phyloP scores from a whole-genome alignment of 2,888 invertebrate genomes.

The Bombyx huttoni region DNA sequence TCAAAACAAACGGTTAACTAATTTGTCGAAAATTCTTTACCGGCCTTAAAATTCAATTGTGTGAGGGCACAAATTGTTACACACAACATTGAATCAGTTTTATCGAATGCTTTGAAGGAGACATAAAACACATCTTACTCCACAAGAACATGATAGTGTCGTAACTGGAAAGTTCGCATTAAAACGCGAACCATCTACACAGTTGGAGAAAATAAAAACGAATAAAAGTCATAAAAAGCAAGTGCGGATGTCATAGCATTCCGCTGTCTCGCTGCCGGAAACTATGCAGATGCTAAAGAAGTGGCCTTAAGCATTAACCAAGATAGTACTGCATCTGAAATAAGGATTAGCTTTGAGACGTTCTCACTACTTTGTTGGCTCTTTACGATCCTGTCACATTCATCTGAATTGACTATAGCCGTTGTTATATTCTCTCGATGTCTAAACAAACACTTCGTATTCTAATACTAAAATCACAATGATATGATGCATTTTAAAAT shows the following conservation, averaged over 20 bases:
- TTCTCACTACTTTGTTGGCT: background rate
- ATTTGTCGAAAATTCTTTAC: background rate
- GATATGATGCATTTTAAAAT: too few relatives aligned
- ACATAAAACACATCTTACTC: slow-evolving; percentile 1
- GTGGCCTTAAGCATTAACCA: slow-evolving; percentile 9
- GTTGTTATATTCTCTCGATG: too few relatives aligned
- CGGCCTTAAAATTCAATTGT: background rate
- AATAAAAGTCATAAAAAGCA: slow-evolving; percentile 33
- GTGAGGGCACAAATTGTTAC: background rate
- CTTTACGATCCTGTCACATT: background rate
- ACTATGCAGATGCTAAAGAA: slow-evolving; percentile 37
- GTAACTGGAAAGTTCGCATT: slow-evolving; percentile 13
- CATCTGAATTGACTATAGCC: background rate
- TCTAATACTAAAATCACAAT: too few relatives aligned
- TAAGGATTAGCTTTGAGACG: background rate
- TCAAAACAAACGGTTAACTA: too few relatives aligned
- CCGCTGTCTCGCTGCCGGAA: slow-evolving; percentile 24
- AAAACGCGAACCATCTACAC: slow-evolving; percentile 9
- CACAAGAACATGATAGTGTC: slow-evolving; percentile 9
- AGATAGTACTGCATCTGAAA: slow-evolving; percentile 19
- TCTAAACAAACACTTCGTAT: too few relatives aligned
- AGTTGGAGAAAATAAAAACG: slow-evolving; percentile 31
- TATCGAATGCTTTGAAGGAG: background rate
- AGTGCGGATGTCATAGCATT: slow-evolving; percentile 35
- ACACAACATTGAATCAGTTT: background rate